phyloP scores from a whole-genome alignment of 2,113 vertebrate species.

The Sminthopsis crassicaudata region DNA sequence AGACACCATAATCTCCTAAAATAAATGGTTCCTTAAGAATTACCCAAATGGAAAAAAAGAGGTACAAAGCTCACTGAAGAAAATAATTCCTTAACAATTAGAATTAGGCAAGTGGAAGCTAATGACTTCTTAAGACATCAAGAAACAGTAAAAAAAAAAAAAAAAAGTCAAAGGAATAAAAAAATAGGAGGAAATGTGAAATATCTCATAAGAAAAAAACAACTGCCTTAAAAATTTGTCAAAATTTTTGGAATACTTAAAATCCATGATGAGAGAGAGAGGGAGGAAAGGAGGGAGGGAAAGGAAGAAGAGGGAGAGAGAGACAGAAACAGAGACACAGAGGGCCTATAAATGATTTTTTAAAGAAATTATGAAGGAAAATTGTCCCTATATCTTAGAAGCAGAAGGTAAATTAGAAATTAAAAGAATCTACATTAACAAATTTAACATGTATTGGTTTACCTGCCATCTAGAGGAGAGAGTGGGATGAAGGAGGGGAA shows the following conservation, averaged over 20 bases:
- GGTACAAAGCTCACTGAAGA: neutral
- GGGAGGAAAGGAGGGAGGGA: no score
- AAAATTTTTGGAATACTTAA: neutral
- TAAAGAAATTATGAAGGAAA: neutral
- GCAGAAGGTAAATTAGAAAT: neutral
- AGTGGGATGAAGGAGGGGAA: no score
- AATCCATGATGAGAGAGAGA: neutral
- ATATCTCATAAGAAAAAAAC: neutral
- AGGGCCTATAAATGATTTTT: neutral
- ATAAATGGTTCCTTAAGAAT: neutral
- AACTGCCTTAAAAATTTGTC: neutral
- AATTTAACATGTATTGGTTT: no score
- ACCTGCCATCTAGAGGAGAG: no score
- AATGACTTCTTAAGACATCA: neutral
- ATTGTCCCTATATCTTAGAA: neutral
- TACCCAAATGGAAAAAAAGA: neutral
- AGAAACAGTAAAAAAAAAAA: no score
- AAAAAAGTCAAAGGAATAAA: no score
- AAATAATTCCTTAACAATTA: neutral
- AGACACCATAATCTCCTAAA: neutral
- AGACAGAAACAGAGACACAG: no score
- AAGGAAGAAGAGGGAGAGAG: neutral
- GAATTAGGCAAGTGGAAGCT: neutral
- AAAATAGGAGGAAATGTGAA: neutral
- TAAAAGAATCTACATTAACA: neutral